Evolutionary conservation across 2,888 invertebrate genomes (phyloP).

Genomic region (Amphipoea lucens): DNA sequence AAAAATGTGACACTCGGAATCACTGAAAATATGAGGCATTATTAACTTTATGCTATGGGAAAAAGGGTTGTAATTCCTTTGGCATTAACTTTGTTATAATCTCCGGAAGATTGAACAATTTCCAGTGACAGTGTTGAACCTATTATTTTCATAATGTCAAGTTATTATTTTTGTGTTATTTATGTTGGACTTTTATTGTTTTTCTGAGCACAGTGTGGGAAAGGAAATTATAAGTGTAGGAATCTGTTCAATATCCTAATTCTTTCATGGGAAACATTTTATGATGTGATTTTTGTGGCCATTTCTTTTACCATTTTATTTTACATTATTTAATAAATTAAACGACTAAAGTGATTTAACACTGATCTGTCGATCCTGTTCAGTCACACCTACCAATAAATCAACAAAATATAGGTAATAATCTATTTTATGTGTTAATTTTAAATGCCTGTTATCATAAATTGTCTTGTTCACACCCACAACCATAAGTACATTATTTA

Average conservation of each 20-base stretch:
- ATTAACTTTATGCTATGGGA: rapidly evolving
- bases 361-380: not conserved
- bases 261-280: not conserved
- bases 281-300: not conserved
- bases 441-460: conserved; percentile 24
- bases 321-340: not conserved
- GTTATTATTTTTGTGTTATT: conserved; percentile 25
- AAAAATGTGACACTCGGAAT: not conserved
- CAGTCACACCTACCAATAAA: not conserved
- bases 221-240: conserved; percentile 18
- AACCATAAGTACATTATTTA: conserved; percentile 36
- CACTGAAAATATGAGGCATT: not conserved
- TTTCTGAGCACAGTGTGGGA: conserved; percentile 29
- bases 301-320: not conserved
- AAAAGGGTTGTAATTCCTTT: conserved; percentile 34
- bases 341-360: too few relatives aligned
- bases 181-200: not conserved
- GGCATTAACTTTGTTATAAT: not conserved
- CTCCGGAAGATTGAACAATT: conserved; percentile 38
- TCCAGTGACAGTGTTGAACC: conserved; percentile 23
- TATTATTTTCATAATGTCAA: conserved; percentile 47
- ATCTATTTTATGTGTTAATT: not conserved
- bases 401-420: not conserved
- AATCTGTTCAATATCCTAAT: not conserved
- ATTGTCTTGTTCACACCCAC: conserved; percentile 44